Base-by-base conservation (phyloP, 2,797 vertebrate genomes). In the Pangasius djambal region DNA sequence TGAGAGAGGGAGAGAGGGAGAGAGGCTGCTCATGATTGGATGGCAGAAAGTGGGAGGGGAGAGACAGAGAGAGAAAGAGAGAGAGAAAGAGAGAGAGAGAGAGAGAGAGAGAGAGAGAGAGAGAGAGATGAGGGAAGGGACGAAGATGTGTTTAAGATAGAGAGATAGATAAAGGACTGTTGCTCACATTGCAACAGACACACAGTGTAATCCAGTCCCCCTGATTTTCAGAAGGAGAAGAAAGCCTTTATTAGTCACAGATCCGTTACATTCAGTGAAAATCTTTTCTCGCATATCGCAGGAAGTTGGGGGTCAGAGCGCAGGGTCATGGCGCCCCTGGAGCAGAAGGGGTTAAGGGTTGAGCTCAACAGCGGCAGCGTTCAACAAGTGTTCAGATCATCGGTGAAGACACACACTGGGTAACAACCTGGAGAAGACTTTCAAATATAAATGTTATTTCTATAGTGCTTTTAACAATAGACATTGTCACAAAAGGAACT, bases 41-140 rank as follows among this genome's bases (percentile, higher is more conserved):
- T 84, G 61, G 28, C 28, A 67, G 40, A 31, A 84, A 50, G 18
- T 50, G 44, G 82, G 59, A 84, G 61, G 83, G 0, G 83, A 84
- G 40, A 84, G 28, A 84, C 3, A 65, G 25, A 63, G 5, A 63
- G 57, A 44, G 25, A 44, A 0, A 61, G 5, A 40, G 79, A 82
- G 55, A 81, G 15, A 79, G n/a, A 55, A 16, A 79, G 50, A 31
- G 50, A 79, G 48, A 57, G 10, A 59, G 31, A 59, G 5, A 63
- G 57, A 44, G 22, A 25, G 20, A 48, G 16, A 48, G 40, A 75
- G 16, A 48, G 2, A 44, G 9, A 74, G 6, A 28, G 28, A 52
- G 2, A 52, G 28, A 31, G 50, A 52, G 20, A 28, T 4, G 40
- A 28, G 6, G 15, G 13, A n/a, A 55, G 77, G 5, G 48, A 55